Percentiles rank a stretch among this genome's conserved stretches.
phyloP scores from a whole-genome alignment of 2,797 vertebrate species.

The Mareca strepera region DNA sequence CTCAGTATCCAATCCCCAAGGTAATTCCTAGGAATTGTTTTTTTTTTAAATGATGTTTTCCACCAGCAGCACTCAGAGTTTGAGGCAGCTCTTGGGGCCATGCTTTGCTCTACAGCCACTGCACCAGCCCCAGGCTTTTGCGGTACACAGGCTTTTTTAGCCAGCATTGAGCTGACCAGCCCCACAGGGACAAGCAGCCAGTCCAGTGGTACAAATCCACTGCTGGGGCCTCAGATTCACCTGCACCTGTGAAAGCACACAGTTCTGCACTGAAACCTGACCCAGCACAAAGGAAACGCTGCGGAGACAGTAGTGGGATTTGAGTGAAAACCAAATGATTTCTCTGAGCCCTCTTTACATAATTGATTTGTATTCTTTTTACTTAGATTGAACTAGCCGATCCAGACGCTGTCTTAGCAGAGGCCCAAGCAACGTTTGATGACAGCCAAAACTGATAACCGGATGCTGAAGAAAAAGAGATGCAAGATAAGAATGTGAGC shows the following conservation, averaged over 20 bases:
- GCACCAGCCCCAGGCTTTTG: background rate
- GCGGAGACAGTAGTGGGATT: constrained; percentile 52
- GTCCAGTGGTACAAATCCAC: background rate
- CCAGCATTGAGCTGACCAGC: background rate
- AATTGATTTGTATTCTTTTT: background rate
- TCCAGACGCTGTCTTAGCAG: constrained; percentile 81
- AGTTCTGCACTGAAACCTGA: background rate
- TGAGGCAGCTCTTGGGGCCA: background rate
- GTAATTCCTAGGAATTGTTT: constrained; percentile 68
- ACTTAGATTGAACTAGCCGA: constrained; percentile 84
- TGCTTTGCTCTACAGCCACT: background rate
- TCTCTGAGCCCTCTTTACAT: background rate
- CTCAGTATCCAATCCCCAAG: constrained; percentile 88
- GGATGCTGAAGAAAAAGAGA: background rate
- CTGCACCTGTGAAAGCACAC: constrained; percentile 23
- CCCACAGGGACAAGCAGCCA: background rate
- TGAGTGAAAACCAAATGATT: constrained; percentile 9
- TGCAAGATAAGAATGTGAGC: background rate
- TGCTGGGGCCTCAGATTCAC: background rate
- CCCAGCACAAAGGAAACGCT: constrained; percentile 16
- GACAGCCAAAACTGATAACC: constrained; percentile 3
- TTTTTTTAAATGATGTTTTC: background rate
- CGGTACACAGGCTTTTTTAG: background rate
- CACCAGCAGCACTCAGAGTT: background rate
- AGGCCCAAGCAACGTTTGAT: constrained; percentile 74